Percentiles rank a stretch among this genome's conserved stretches.
These are phyloP conservation scores for Digitonthophagus gazella DNA, from an alignment of 2,888 invertebrate genomes.

Conservation along the genomic window DNA sequence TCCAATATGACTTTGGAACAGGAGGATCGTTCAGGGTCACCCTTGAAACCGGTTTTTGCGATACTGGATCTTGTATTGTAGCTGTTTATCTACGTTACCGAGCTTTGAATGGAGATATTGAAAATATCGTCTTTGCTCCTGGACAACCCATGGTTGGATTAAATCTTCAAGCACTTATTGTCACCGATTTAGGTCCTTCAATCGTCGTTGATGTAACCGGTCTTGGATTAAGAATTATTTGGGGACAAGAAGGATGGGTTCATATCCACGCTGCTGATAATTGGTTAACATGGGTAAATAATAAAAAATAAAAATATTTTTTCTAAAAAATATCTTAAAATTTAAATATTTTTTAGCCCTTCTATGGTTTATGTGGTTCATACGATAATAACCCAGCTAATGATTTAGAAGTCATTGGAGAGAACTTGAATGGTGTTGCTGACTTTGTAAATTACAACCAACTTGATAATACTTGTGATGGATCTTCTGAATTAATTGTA, in stretches of 20 bases:
- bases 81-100: neutral
- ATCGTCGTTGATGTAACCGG: neutral
- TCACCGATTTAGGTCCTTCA: neutral
- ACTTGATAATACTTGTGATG: neutral
- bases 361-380: constrained; percentile 5
- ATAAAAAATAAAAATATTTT: too few relatives aligned
- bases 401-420: neutral
- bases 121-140: neutral
- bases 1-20: neutral
- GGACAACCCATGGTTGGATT: neutral
- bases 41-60: neutral
- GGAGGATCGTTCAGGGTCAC: neutral
- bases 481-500: neutral
- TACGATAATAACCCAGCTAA: constrained; percentile 2
- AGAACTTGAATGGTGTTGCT: constrained; percentile 2
- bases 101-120: neutral
- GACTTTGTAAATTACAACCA: neutral
- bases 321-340: too few relatives aligned
- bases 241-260: neutral
- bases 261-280: neutral
- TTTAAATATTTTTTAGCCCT: too few relatives aligned
- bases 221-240: neutral
- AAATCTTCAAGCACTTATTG: neutral
- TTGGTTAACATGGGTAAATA: neutral
- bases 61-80: neutral